These are phyloP conservation scores for Trachymyrmex cornetzi DNA, from an alignment of 1,140 invertebrate species.

Conservation along the genomic window DNA sequence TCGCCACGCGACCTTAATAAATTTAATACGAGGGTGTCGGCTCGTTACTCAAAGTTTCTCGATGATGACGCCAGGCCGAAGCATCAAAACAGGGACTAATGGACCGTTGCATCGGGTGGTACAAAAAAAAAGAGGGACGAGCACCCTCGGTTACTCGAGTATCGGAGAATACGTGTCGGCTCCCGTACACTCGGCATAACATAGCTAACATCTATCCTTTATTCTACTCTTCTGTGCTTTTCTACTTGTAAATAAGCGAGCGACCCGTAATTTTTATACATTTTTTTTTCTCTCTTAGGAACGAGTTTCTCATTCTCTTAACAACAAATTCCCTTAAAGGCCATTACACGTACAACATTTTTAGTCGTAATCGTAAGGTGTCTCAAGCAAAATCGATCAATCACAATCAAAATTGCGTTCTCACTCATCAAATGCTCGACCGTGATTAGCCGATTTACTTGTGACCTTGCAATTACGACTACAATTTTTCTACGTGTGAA, in stretches of 20 bases:
- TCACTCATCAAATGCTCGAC: no score
- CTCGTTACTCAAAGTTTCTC: slow-evolving; percentile 55
- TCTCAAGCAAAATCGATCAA: no score
- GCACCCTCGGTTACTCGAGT: slow-evolving; percentile 2
- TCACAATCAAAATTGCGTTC: no score
- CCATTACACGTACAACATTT: no score
- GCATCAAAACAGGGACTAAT: slow-evolving; percentile 67
- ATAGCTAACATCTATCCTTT: not conserved
- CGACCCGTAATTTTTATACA: not conserved
- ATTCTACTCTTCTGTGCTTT: slow-evolving; percentile 5
- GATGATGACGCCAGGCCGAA: slow-evolving; percentile 11
- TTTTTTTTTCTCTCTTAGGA: not conserved
- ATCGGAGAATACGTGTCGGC: slow-evolving; percentile 45
- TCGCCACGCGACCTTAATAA: slow-evolving; percentile 59
- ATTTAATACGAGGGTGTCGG: slow-evolving; percentile 51
- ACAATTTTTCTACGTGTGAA: no score
- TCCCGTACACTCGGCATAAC: slow-evolving; percentile 41
- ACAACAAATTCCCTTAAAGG: no score
- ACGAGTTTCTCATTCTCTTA: not conserved
- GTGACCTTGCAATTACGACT: no score
- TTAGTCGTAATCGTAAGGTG: no score
- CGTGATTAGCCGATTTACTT: no score
- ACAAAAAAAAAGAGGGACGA: slow-evolving; percentile 36
- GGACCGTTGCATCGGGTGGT: slow-evolving; percentile 57
- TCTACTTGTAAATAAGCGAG: slow-evolving; percentile 34